A percentile compares a stretch with the other conserved stretches of the same genome.
phyloP scores from a whole-genome alignment of 2,797 vertebrate genomes.

The Paguma larvata region DNA sequence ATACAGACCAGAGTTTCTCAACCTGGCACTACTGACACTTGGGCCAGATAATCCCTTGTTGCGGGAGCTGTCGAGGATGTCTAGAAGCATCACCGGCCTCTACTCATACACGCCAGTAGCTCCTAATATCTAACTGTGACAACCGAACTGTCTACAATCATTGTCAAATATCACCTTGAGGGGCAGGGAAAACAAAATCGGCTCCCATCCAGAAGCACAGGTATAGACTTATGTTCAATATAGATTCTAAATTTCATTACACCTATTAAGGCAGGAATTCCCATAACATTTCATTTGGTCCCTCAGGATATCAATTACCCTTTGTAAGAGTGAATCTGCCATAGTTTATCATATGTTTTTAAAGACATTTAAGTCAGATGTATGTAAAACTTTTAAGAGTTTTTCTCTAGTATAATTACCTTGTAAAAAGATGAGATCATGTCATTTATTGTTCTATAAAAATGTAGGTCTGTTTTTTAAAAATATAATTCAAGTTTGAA shows the following conservation, averaged over 20 bases:
- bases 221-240: not conserved
- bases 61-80: not conserved
- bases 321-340: slow-evolving; percentile 61
- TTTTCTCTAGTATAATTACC: slow-evolving; percentile 78
- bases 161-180: not conserved
- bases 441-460: slow-evolving; percentile 80
- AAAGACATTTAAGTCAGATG: slow-evolving; percentile 75
- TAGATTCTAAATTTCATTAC: slow-evolving; percentile 41
- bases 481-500: slow-evolving; percentile 68
- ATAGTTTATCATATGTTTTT: slow-evolving; percentile 73
- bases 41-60: not conserved
- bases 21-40: not conserved
- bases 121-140: not conserved
- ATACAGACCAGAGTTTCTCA: not conserved
- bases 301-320: slow-evolving; percentile 68
- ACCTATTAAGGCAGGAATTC: slow-evolving; percentile 52
- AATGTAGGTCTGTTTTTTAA: slow-evolving; percentile 55
- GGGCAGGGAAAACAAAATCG: not conserved
- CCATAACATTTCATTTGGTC: slow-evolving; percentile 59
- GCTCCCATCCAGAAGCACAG: not conserved
- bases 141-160: not conserved
- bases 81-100: not conserved
- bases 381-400: slow-evolving; percentile 73
- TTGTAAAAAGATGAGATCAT: slow-evolving; percentile 78
- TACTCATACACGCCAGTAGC: not conserved